phyloP scores from a whole-genome alignment of 2,113 vertebrate species.

The Phylloscopus trochiloides region DNA sequence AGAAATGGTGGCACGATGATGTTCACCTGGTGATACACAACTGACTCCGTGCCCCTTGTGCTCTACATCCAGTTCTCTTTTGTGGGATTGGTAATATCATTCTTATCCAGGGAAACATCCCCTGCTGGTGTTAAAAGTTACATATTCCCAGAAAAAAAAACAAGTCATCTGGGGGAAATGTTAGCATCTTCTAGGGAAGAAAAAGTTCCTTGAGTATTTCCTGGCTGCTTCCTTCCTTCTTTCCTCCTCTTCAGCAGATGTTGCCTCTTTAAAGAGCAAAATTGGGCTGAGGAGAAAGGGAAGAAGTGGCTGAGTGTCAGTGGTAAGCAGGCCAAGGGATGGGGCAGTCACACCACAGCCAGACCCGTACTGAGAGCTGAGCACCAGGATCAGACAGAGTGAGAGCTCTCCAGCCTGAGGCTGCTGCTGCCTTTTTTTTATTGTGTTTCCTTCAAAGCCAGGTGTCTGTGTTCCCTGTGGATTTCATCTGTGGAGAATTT shows the following conservation, averaged over 20 bases:
- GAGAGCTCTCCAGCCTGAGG: neutral
- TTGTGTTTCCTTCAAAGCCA: neutral
- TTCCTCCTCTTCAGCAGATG: neutral
- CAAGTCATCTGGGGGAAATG: neutral
- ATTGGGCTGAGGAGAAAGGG: neutral
- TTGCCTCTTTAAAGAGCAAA: neutral
- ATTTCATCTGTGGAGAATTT: neutral
- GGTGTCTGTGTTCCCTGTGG: neutral
- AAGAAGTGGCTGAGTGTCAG: neutral
- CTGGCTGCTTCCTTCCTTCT: neutral
- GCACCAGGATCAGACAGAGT: neutral
- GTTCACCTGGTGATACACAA: fast-evolving
- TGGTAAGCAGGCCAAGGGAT: neutral
- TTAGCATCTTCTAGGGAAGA: neutral
- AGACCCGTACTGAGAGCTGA: neutral
- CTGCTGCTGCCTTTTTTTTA: neutral
- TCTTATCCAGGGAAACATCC: neutral
- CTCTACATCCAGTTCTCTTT: neutral
- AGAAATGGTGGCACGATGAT: fast-evolving
- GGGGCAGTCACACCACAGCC: neutral
- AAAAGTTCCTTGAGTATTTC: neutral
- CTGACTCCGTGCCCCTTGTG: neutral
- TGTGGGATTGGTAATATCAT: neutral
- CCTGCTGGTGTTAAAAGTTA: neutral
- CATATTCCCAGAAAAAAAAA: neutral